Conservation (phyloP, 2,113 vertebrate genomes). For the Phylloscopus whistleri region DNA sequence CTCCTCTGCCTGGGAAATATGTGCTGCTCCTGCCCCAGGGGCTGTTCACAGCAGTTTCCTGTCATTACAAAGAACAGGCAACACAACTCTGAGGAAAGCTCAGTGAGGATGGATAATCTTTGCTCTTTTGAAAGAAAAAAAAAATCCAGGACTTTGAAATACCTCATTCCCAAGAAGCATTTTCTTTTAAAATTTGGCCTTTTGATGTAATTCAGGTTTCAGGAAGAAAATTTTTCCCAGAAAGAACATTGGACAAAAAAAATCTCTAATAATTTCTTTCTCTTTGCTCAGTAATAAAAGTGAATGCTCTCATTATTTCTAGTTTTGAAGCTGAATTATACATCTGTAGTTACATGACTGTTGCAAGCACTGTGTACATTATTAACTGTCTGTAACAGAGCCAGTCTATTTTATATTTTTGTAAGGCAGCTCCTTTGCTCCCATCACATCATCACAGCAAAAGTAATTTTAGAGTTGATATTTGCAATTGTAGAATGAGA, state of each 20-base stretch:
- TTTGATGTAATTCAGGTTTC: neutral
- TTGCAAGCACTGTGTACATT: neutral
- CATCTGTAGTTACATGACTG: neutral
- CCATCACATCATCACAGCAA: neutral
- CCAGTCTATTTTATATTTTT: neutral
- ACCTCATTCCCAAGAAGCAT: neutral
- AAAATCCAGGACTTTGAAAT: neutral
- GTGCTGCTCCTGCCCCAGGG: neutral
- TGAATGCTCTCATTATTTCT: neutral
- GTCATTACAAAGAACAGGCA: neutral
- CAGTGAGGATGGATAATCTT: neutral
- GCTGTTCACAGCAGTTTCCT: neutral
- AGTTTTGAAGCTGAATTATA: neutral
- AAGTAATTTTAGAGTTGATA: neutral
- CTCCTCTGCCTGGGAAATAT: neutral
- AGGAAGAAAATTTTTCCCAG: neutral
- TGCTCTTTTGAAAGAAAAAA: neutral
- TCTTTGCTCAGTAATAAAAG: neutral
- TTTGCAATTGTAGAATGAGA: neutral
- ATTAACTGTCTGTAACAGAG: neutral
- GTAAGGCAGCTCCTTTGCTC: neutral
- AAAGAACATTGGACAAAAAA: neutral
- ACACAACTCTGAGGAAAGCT: neutral
- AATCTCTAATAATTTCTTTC: neutral
- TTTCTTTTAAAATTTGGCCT: neutral